Percentiles rank a stretch among this genome's conserved stretches.
Evolutionary conservation across 2,113 vertebrate species (phyloP).

Genomic region (Bufo bufo): DNA sequence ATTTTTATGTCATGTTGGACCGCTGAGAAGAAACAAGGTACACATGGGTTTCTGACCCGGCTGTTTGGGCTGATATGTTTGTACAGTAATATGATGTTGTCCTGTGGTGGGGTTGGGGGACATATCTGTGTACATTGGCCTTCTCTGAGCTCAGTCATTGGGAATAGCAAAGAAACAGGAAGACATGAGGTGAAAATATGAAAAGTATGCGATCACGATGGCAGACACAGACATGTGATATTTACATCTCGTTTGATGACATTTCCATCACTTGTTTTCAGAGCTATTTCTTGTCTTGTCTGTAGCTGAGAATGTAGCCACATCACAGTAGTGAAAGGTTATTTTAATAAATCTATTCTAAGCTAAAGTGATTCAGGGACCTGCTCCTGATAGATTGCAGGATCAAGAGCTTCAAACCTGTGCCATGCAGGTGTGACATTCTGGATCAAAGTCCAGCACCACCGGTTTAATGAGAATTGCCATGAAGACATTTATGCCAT

Average conservation of each 20-base stretch:
- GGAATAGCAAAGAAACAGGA: slow-evolving; percentile 48
- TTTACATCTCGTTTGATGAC: slow-evolving; percentile 42
- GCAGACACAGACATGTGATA: slow-evolving; percentile 46
- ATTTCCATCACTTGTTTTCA: slow-evolving; percentile 38
- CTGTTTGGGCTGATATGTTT: background rate
- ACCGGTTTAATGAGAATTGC: no score
- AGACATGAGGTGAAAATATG: slow-evolving; percentile 50
- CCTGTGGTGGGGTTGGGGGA: background rate
- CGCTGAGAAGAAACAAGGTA: background rate
- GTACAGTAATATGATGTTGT: background rate
- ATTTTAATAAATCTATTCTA: background rate
- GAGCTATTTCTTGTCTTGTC: slow-evolving; percentile 13
- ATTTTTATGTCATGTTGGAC: background rate
- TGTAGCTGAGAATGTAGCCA: background rate
- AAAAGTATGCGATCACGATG: slow-evolving; percentile 49
- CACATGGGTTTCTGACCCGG: background rate
- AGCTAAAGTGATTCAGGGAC: no score
- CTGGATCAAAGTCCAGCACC: no score
- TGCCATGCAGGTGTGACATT: no score
- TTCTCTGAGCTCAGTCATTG: slow-evolving; percentile 23
- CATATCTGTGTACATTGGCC: slow-evolving; percentile 12
- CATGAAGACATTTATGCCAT: no score
- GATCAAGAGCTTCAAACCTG: no score
- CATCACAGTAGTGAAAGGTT: background rate
- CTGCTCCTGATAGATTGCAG: no score